These are phyloP conservation scores for Pyrrhosoma nymphula DNA, from an alignment of 2,888 invertebrate genomes.

Conservation along the genomic window DNA sequence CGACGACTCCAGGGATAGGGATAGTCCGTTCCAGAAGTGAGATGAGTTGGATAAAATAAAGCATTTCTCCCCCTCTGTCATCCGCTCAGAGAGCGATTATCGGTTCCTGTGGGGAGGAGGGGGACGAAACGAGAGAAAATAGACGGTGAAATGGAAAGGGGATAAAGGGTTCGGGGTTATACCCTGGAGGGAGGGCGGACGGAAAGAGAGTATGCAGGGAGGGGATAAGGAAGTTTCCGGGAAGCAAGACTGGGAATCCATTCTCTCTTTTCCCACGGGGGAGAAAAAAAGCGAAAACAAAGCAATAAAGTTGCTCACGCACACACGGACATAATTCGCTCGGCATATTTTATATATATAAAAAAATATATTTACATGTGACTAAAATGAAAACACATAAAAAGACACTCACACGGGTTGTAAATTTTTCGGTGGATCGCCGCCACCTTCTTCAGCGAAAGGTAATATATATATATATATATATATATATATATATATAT, in stretches of 20 bases:
- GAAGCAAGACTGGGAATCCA: not conserved
- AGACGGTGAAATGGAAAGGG: not conserved
- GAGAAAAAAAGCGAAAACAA: not conserved
- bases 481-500: no score
- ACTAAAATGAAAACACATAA: no score
- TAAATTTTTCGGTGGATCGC: no score
- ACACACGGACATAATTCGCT: no score
- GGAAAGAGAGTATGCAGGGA: not conserved
- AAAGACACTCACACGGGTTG: no score
- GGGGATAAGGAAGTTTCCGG: not conserved
- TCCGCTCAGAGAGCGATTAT: conserved; percentile 31
- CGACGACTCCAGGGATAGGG: not conserved
- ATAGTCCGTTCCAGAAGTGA: not conserved
- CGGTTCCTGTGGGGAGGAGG: conserved; percentile 20
- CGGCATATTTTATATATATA: no score
- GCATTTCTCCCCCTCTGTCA: not conserved
- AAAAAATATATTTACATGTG: no score
- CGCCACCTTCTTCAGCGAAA: no score
- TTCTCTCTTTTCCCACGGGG: not conserved
- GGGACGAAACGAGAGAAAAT: not conserved
- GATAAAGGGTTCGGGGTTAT: not conserved
- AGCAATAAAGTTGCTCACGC: conserved; percentile 47
- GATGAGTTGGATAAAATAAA: not conserved
- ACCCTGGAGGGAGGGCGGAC: not conserved
- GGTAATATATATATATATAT: no score